Base-by-base conservation (phyloP, 2,888 invertebrate genomes). In the Spatulosminthurus flaviceps region DNA sequence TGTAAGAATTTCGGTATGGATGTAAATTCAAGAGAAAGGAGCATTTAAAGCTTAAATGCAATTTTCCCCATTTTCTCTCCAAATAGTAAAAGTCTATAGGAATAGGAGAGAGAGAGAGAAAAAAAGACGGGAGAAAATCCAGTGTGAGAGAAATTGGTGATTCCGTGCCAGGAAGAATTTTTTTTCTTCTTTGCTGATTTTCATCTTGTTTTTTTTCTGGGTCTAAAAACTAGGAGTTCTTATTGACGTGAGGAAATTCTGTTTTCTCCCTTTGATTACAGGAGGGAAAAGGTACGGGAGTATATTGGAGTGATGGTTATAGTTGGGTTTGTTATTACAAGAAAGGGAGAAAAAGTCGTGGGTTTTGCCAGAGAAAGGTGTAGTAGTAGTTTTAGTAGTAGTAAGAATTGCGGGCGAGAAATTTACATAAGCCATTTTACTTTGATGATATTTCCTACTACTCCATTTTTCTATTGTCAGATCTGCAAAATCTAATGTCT, bases 401-500 rank as follows among this genome's bases (percentile, higher is more conserved):
- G 64, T 24, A 26, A 64, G 7, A 64, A 26, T 24, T 64, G 64
- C 19, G 24, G n/a, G n/a, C 11, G 24, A 16, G 24, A 24, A 26
- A 64, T 51, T 51, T 51, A 51, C 51, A 51, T 51, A 51, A 51
- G 51, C 51, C 51, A 51, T 51, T 51, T 51, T 1, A 51, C 51
- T 51, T 51, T 51, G 51, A 51, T 51, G 51, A 51, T 51, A 51
- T 51, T 51, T 51, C 51, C 51, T 16, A 19, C 5, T 51, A 51
- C 51, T 51, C 51, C 51, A 51, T 51, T 51, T 67, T 67, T 67
- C 67, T 26, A 67, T 67, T 67, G 67, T 26, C 24, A 67, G 29
- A 67, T 67, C 28, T 29, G 29, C 67, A 24, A 67, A 67, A 26
- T 26, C 67, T 67, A 67, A 67, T 67, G 67, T 26, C 67, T 67